A percentile compares a stretch with the other conserved stretches of the same genome.
phyloP scores from a whole-genome alignment of 2,888 invertebrate genomes.

The Ichneumon xanthorius region DNA sequence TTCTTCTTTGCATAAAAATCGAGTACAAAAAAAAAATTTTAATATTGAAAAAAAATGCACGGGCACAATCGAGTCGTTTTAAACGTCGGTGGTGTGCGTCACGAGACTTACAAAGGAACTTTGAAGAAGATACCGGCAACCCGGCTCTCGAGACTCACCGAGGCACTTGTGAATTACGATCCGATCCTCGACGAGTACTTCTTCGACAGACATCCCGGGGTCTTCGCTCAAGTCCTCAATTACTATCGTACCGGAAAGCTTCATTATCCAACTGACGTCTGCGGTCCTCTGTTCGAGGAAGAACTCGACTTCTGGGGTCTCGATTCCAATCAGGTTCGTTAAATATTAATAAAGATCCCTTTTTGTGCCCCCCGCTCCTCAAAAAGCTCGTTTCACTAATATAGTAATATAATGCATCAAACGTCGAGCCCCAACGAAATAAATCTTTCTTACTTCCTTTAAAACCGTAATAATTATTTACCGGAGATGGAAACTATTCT shows the following conservation, averaged over 20 bases:
- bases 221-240: slow-evolving; percentile 98
- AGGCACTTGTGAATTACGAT: slow-evolving; percentile 99
- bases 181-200: slow-evolving; percentile 99
- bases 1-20: not conserved
- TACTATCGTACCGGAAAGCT: slow-evolving; percentile 99
- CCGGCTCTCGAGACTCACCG: slow-evolving; percentile 95
- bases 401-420: not conserved
- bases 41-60: slow-evolving; percentile 90
- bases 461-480: not conserved
- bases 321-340: slow-evolving; percentile 97
- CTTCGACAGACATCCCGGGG: slow-evolving; percentile 99
- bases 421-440: not conserved
- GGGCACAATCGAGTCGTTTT: slow-evolving; percentile 99
- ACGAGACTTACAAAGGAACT: slow-evolving; percentile 98
- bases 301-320: slow-evolving; percentile 99
- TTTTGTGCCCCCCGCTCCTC: not conserved
- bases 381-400: not conserved
- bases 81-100: slow-evolving; percentile 99
- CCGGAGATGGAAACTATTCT: not conserved
- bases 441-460: not conserved
- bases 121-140: slow-evolving; percentile 99
- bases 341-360: slow-evolving; percentile 49
- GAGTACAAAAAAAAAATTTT: not conserved
- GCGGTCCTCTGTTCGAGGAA: slow-evolving; percentile 99
- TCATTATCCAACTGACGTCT: slow-evolving; percentile 99